These are phyloP conservation scores for Antheraea pernyi DNA, from an alignment of 1,140 invertebrate species.

Conservation along the genomic window DNA sequence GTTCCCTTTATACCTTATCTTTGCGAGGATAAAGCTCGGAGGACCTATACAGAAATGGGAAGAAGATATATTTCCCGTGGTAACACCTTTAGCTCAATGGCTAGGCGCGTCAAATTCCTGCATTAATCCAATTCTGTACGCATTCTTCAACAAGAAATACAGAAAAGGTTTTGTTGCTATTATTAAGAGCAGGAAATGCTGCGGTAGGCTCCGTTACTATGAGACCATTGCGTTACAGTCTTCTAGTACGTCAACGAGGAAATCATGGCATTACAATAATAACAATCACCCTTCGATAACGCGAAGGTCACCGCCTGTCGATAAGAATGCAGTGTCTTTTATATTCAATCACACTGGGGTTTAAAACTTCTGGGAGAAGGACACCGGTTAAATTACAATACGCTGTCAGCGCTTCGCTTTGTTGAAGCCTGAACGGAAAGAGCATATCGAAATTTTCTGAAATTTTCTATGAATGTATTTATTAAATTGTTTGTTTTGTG, in stretches of 20 bases:
- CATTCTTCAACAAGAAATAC: slow-evolving; percentile 98
- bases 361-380: slow-evolving; percentile 36
- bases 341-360: slow-evolving; percentile 82
- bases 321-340: slow-evolving; percentile 87
- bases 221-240: slow-evolving; percentile 91
- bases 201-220: slow-evolving; percentile 89
- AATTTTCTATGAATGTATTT: slow-evolving; percentile 42
- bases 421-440: slow-evolving; percentile 26
- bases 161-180: slow-evolving; percentile 95
- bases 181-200: slow-evolving; percentile 90
- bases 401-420: slow-evolving; percentile 15
- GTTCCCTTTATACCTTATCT: slow-evolving; percentile 96
- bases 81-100: slow-evolving; percentile 97
- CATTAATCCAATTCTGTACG: slow-evolving; percentile 98
- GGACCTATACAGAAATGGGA: slow-evolving; percentile 85
- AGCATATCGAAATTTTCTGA: slow-evolving; percentile 51
- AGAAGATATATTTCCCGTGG: slow-evolving; percentile 88
- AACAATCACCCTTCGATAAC: slow-evolving; percentile 83
- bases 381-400: slow-evolving; percentile 21
- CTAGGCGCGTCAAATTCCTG: slow-evolving; percentile 97
- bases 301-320: slow-evolving; percentile 81
- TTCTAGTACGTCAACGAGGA: slow-evolving; percentile 89
- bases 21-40: slow-evolving; percentile 91
- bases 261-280: slow-evolving; percentile 90
- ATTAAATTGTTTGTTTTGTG: slow-evolving; percentile 59